These are phyloP conservation scores for Lophochroa leadbeateri DNA, from an alignment of 2,113 vertebrate species.

Conservation along the genomic window DNA sequence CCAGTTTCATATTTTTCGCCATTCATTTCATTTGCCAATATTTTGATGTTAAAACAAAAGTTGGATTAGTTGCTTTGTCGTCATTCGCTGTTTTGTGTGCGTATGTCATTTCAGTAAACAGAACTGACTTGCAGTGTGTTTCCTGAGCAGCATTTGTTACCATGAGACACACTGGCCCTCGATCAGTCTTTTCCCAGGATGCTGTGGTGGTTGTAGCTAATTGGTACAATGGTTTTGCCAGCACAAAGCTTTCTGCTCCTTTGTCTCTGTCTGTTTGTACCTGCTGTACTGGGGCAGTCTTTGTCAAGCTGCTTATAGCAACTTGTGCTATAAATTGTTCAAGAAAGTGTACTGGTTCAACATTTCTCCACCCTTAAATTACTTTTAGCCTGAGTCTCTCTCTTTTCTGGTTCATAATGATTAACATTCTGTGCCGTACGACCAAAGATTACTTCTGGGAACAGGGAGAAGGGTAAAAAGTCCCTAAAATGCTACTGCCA, in stretches of 20 bases:
- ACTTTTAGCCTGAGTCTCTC: not conserved
- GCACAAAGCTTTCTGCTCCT: not conserved
- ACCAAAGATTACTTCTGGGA: not conserved
- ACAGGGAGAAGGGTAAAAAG: not conserved
- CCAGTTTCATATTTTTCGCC: not conserved
- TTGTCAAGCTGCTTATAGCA: rapidly evolving
- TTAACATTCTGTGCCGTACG: not conserved
- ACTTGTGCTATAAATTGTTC: not conserved
- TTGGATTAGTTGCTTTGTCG: not conserved
- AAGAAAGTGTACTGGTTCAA: not conserved
- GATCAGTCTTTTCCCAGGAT: not conserved
- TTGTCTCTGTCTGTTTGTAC: not conserved
- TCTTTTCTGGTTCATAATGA: not conserved
- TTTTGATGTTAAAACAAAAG: not conserved
- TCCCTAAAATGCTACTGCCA: not conserved
- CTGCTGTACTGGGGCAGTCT: not conserved
- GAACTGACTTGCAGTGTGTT: not conserved
- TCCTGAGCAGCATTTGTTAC: not conserved
- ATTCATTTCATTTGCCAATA: not conserved
- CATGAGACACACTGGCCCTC: not conserved
- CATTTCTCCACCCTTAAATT: not conserved
- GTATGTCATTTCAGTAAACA: not conserved
- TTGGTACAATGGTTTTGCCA: not conserved
- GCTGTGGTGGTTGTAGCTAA: not conserved
- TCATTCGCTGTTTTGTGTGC: not conserved